A percentile compares a stretch with the other conserved stretches of the same genome.
Evolutionary conservation across 1,140 invertebrate species (phyloP).

Genomic region (Druon quercuslanigerum): DNA sequence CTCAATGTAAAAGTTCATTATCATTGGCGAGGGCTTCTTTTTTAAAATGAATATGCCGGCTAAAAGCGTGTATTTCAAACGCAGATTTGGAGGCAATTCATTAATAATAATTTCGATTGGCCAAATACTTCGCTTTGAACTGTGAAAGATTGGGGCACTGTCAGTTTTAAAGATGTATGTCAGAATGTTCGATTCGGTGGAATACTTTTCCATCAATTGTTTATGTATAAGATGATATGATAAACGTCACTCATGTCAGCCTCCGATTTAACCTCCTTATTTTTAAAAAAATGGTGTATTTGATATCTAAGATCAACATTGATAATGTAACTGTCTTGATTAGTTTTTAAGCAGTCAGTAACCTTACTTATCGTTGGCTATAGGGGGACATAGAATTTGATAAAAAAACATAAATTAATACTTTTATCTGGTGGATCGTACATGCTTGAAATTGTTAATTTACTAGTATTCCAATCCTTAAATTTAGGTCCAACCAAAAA

Average conservation of each 20-base stretch:
- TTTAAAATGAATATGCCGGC: slow-evolving; percentile 22
- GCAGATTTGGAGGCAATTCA: too few species aligned
- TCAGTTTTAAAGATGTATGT: too few species aligned
- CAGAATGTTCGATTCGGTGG: too few species aligned
- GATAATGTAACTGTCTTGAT: neutral
- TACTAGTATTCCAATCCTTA: neutral
- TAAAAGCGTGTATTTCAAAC: neutral
- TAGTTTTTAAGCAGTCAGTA: neutral
- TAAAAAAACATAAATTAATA: slow-evolving; percentile 1
- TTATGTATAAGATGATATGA: too few species aligned
- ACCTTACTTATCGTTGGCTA: neutral
- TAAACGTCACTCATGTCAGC: too few species aligned
- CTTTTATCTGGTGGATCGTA: too few species aligned
- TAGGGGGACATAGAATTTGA: neutral
- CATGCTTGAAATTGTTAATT: neutral
- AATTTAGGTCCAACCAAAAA: neutral
- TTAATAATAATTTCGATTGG: too few species aligned
- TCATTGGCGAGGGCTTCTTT: slow-evolving; percentile 32
- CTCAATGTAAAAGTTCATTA: slow-evolving; percentile 40
- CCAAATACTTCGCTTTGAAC: too few species aligned
- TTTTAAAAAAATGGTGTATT: neutral
- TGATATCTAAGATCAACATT: neutral
- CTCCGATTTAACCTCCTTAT: neutral
- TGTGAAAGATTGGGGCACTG: too few species aligned
- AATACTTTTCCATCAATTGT: too few species aligned